Base-by-base conservation (phyloP, 92 coral and sea anemone species). In the Desmophyllum pertusum region DNA sequence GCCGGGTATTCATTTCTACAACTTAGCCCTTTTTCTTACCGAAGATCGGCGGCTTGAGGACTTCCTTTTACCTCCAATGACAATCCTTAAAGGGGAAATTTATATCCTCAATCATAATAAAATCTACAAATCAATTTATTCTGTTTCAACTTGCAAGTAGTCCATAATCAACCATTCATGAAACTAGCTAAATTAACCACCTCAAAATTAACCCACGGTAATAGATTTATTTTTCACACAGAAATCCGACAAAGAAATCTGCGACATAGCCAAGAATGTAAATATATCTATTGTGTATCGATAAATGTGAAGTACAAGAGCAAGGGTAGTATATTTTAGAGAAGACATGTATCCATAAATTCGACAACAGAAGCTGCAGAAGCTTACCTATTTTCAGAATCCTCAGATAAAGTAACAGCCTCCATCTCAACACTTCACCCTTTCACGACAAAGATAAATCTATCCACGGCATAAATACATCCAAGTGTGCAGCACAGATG, bases 1-100 rank as follows among this genome's bases (percentile, higher is more conserved):
- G n/a, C n/a, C n/a, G n/a, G n/a, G n/a, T n/a, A n/a, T n/a, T n/a
- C n/a, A n/a, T 50, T 50, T 50, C 18, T 21, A 50, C 55, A 50
- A 50, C 13, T 50, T 6, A 50, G 18, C 55, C 18, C 25, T 15
- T 33, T 6, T 65, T 83, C 94, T 93, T 74, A 93, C 96, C 70
- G 96, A 93, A 42, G 96, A 93, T 40, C 92, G 87, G 48, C 96
- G 93, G 41, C 79, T 86, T 13, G 89, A 85, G 18, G 96, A 88
- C 76, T 91, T 93, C 63, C 86, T 89, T 45, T 83, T 88, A 5
- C 94, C 96, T 76, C 96, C 96, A 68, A 90, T 35, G 79, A 88
- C 81, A 59, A 87, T 76, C 81, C 96, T 82, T 39, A 39, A 55
- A 41, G 18, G 29, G 5, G 30, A 42, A 57, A 62, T 10, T 40